These are phyloP conservation scores for Planococcus citri DNA, from an alignment of 1,140 invertebrate species.

Conservation along the genomic window DNA sequence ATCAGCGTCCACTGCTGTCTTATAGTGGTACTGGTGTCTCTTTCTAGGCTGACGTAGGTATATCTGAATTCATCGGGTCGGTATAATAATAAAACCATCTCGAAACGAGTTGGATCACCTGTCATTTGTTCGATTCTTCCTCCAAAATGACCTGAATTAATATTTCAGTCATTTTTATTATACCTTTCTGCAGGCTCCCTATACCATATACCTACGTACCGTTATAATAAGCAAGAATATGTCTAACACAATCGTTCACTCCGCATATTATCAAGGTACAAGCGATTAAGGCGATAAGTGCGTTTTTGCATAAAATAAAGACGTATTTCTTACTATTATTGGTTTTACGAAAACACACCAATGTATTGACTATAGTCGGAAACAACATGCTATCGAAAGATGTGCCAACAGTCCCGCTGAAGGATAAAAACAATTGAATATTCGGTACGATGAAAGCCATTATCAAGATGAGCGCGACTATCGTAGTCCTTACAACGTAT, in stretches of 20 bases:
- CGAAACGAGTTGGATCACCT: too few species aligned
- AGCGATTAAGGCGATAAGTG: not conserved
- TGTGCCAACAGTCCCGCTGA: conserved; percentile 73
- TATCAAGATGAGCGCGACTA: conserved; percentile 60
- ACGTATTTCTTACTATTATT: not conserved
- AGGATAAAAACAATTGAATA: conserved; percentile 71
- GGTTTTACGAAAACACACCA: conserved; percentile 29
- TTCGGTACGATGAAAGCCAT: conserved; percentile 65
- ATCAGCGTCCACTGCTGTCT: too few species aligned
- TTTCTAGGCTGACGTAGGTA: too few species aligned
- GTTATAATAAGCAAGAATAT: not conserved
- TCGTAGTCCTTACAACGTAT: conserved; percentile 47
- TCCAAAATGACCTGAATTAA: too few species aligned
- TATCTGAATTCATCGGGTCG: too few species aligned
- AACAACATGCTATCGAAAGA: conserved; percentile 68
- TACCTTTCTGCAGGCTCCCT: too few species aligned
- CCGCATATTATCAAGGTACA: not conserved
- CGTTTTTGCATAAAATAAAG: not conserved
- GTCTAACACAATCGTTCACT: not conserved
- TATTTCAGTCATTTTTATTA: too few species aligned
- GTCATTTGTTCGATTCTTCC: too few species aligned
- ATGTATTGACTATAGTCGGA: conserved; percentile 65
- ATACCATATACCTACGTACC: not conserved
- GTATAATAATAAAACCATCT: too few species aligned
- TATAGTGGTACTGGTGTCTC: too few species aligned